Percentiles rank a stretch among this genome's conserved stretches.
Conservation (phyloP, 2,113 vertebrate species). For the Coregonus clupeaformis region DNA sequence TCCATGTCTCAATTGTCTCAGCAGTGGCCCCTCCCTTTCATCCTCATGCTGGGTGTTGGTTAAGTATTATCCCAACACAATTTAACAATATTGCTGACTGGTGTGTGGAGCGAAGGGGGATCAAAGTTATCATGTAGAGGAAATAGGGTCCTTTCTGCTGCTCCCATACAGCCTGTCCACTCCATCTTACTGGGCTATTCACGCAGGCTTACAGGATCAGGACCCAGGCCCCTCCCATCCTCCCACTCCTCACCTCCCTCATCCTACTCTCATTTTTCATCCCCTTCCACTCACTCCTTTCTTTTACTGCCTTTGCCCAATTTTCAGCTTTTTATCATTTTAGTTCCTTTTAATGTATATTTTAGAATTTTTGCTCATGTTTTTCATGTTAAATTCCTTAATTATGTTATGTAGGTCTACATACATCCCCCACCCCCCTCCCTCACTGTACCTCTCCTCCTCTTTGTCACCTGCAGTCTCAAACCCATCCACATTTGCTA, state of each 20-base stretch:
- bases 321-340: no score
- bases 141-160: conserved; percentile 69
- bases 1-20: no score
- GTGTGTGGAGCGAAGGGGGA: conserved; percentile 71
- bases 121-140: conserved; percentile 80
- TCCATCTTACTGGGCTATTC: conserved; percentile 75
- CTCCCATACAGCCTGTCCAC: conserved; percentile 73
- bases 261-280: conserved; percentile 65
- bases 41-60: conserved; percentile 49
- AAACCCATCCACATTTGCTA: conserved; percentile 72
- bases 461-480: conserved; percentile 39
- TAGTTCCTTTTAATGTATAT: no score
- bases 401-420: no score
- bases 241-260: conserved; percentile 63
- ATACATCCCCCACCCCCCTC: no score
- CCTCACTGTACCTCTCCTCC: background rate
- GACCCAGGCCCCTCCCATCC: conserved; percentile 62
- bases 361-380: no score
- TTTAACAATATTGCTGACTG: conserved; percentile 80
- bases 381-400: no score
- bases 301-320: background rate
- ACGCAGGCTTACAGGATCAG: conserved; percentile 61
- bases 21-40: conserved; percentile 20
- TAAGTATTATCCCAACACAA: conserved; percentile 75
- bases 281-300: conserved; percentile 14